Evolutionary conservation across 2,113 vertebrate species (phyloP).

Genomic region (Nestor notabilis): DNA sequence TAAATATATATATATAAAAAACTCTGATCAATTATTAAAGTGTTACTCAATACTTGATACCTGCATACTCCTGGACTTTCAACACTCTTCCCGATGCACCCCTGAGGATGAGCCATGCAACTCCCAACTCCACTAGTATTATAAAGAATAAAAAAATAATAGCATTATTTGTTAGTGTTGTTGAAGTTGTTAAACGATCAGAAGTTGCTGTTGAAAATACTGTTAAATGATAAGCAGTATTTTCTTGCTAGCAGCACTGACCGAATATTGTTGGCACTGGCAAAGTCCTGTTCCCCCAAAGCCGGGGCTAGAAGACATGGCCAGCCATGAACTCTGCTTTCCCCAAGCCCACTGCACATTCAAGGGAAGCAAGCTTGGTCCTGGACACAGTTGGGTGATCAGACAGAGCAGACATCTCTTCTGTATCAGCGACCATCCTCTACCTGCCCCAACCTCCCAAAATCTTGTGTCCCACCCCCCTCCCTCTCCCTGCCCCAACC

Average conservation of each 20-base stretch:
- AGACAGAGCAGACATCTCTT: neutral
- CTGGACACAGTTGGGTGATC: neutral
- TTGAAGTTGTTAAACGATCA: neutral
- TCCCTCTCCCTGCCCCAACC: neutral
- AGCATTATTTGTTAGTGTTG: neutral
- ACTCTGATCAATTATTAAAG: neutral
- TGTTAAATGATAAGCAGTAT: neutral
- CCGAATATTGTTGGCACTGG: neutral
- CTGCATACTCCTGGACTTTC: neutral
- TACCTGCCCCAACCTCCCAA: neutral
- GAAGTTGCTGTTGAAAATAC: too few relatives aligned
- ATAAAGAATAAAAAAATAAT: neutral
- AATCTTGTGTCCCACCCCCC: too few relatives aligned
- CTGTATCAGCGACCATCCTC: rapidly evolving
- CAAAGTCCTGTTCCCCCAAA: neutral
- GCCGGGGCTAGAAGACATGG: neutral
- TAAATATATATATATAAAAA: too few relatives aligned
- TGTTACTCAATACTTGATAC: neutral
- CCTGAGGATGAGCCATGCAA: neutral
- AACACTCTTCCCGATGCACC: neutral
- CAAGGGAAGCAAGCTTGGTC: neutral
- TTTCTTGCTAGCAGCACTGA: neutral
- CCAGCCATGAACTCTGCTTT: neutral
- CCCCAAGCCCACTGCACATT: neutral
- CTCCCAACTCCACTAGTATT: neutral